A percentile compares a stretch with the other conserved stretches of the same genome.
Conservation (phyloP, 2,797 vertebrate species). For the Thaleichthys pacificus region DNA sequence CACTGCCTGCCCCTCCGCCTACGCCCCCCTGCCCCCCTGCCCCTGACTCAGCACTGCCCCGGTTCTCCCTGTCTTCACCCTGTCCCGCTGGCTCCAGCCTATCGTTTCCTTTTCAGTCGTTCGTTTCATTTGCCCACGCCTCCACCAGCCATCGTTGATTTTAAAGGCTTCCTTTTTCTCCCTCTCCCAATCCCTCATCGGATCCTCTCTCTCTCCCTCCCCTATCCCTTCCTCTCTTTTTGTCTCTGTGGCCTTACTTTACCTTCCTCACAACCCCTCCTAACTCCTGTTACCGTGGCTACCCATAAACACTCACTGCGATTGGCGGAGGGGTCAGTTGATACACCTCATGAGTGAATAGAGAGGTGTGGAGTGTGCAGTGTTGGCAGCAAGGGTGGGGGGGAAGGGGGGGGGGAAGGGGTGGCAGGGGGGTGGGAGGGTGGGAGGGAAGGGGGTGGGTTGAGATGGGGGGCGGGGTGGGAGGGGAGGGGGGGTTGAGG, state of each 20-base stretch:
- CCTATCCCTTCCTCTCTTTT: neutral
- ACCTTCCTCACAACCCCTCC: neutral
- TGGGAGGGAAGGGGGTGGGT: neutral
- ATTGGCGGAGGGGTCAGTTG: slow-evolving; percentile 26
- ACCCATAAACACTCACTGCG: slow-evolving; percentile 26
- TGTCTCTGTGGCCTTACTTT: neutral
- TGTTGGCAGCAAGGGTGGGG: slow-evolving; percentile 30
- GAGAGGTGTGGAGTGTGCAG: slow-evolving; percentile 40
- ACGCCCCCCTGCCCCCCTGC: no score
- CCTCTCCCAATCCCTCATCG: neutral
- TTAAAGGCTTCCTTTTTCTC: neutral
- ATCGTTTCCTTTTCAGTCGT: neutral
- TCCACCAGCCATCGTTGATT: neutral
- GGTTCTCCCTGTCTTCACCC: neutral
- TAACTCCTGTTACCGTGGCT: neutral
- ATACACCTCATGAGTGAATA: slow-evolving; percentile 41
- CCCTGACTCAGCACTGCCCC: neutral
- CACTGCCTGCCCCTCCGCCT: neutral
- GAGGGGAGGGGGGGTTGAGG: neutral
- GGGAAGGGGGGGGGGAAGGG: slow-evolving; percentile 26
- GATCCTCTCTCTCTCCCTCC: neutral
- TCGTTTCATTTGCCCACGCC: neutral
- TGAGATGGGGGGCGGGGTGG: neutral
- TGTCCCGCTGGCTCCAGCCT: neutral
- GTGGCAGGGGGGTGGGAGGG: neutral